phyloP scores from a whole-genome alignment of 1,140 invertebrate genomes.

The Drosophila santomea region DNA sequence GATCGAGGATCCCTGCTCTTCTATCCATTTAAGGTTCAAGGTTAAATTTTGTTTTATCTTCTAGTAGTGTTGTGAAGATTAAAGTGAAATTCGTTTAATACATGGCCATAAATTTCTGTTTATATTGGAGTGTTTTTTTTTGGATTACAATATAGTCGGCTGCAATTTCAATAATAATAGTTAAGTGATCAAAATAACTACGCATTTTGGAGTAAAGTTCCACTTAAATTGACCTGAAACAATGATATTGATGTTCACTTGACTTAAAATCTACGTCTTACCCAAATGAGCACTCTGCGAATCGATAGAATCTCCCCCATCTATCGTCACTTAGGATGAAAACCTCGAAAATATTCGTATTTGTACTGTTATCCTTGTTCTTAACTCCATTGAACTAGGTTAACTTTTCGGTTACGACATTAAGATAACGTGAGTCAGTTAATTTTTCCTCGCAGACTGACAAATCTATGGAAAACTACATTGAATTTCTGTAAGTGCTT shows the following conservation, averaged over 20 bases:
- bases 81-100: neutral
- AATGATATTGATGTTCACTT: neutral
- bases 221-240: neutral
- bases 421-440: neutral
- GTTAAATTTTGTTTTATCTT: slow-evolving; percentile 26
- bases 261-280: no score
- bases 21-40: slow-evolving; percentile 46
- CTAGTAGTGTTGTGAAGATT: neutral
- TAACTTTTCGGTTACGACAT: neutral
- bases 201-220: neutral
- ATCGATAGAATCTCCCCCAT: neutral
- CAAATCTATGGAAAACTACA: neutral
- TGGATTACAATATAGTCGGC: no score
- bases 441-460: neutral
- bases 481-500: neutral
- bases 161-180: neutral
- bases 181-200: neutral
- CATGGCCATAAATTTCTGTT: neutral
- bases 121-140: neutral
- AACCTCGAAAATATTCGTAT: neutral
- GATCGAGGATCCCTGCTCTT: neutral
- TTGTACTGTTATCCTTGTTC: no score
- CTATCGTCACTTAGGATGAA: neutral
- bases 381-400: neutral
- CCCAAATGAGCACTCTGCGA: neutral